Conservation (phyloP, 1,140 invertebrate species). For the Trichonephila inaurata region DNA sequence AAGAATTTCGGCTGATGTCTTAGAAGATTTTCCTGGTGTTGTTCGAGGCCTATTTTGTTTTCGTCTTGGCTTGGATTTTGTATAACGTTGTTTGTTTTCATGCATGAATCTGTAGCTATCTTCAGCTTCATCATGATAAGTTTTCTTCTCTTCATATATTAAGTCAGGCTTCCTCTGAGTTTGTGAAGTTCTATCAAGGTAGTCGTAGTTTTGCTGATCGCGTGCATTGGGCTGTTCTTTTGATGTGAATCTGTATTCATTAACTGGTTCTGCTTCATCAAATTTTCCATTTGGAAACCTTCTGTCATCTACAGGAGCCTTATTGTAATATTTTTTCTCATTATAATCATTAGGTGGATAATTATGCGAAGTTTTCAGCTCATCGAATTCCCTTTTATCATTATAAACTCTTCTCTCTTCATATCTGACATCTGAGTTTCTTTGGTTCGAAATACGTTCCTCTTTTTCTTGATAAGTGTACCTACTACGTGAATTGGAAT, state of each 20-base stretch:
- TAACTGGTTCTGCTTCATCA: background rate
- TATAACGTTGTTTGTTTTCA: background rate
- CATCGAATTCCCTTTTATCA: background rate
- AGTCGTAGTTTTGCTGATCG: background rate
- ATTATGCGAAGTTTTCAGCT: background rate
- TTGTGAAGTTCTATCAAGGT: background rate
- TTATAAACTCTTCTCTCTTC: background rate
- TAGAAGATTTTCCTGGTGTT: background rate
- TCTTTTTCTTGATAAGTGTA: background rate
- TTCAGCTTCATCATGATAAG: background rate
- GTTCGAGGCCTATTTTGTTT: slow-evolving; percentile 2
- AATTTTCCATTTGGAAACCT: background rate
- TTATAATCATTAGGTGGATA: background rate
- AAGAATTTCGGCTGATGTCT: background rate
- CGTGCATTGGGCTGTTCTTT: background rate
- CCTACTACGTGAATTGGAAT: background rate
- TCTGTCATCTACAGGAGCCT: background rate
- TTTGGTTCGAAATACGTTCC: background rate
- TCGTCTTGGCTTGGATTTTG: slow-evolving; percentile 16
- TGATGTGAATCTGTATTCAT: background rate
- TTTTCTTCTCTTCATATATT: background rate
- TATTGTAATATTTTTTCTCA: background rate
- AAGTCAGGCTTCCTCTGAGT: background rate
- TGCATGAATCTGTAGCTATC: background rate
- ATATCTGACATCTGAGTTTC: background rate